These are phyloP conservation scores for Fragum sueziense DNA, from an alignment of 2,888 invertebrate genomes.

Conservation along the genomic window DNA sequence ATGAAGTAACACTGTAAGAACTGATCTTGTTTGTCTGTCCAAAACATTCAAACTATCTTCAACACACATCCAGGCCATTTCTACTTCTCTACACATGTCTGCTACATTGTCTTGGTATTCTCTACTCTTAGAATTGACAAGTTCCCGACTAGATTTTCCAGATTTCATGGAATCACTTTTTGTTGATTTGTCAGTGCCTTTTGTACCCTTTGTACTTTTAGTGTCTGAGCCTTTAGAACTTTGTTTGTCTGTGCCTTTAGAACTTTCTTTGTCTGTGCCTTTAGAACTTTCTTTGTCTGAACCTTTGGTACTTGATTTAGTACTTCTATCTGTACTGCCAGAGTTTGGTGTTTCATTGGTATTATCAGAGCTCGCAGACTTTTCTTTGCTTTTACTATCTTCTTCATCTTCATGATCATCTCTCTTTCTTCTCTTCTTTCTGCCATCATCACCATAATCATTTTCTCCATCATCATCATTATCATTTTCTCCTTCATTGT, in stretches of 20 bases:
- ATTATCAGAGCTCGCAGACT: background rate
- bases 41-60: slow-evolving; percentile 36
- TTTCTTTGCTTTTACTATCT: background rate
- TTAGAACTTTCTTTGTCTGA: background rate
- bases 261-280: background rate
- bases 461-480: slow-evolving; percentile 3
- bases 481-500: background rate
- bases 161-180: background rate
- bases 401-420: slow-evolving; percentile 18
- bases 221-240: background rate
- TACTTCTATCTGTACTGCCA: background rate
- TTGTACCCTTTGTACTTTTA: background rate
- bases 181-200: background rate
- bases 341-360: background rate
- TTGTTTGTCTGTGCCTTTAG: background rate
- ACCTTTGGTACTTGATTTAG: background rate
- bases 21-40: slow-evolving; percentile 6
- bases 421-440: background rate
- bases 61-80: slow-evolving; percentile 49
- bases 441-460: background rate
- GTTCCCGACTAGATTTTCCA: background rate
- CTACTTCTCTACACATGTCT: slow-evolving; percentile 33
- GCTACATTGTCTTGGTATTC: slow-evolving; percentile 16
- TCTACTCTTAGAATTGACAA: slow-evolving; percentile 9
- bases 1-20: slow-evolving; percentile 16